Evolutionary conservation across 2,113 vertebrate species (phyloP).

Genomic region (Arenaria interpres): DNA sequence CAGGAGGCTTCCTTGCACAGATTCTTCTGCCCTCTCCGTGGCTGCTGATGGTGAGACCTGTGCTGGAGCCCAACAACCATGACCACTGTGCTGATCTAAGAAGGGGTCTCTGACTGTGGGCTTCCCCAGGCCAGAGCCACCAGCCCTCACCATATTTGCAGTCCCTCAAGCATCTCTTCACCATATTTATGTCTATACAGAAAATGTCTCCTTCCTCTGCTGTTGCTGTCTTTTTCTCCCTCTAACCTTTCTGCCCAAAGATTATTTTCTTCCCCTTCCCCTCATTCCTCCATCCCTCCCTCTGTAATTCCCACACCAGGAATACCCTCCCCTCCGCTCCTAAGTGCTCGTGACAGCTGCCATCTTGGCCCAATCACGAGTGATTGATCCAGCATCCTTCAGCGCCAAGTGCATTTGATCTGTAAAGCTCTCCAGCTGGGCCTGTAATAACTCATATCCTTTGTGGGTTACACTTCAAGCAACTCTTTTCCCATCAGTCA

Average conservation of each 20-base stretch:
- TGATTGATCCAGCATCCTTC: slow-evolving; percentile 57
- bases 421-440: slow-evolving; percentile 61
- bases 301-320: not conserved
- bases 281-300: not conserved
- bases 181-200: not conserved
- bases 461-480: slow-evolving; percentile 59
- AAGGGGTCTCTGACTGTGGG: not conserved
- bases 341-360: slow-evolving; percentile 51
- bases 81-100: not conserved
- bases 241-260: not conserved
- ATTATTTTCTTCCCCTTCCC: not conserved
- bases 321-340: not conserved
- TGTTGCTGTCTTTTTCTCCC: accelerated
- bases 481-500: slow-evolving; percentile 37
- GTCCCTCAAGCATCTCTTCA: not conserved
- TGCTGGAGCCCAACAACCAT: not conserved
- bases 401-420: slow-evolving; percentile 42
- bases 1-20: not conserved
- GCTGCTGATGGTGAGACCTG: not conserved
- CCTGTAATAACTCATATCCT: slow-evolving; percentile 63
- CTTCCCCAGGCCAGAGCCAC: not conserved
- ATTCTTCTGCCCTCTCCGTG: not conserved
- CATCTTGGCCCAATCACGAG: slow-evolving; percentile 63
- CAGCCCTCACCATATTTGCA: not conserved
- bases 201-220: not conserved